Evolutionary conservation across 53 echinoderm and acorn worm species (phyloP).

Genomic region (Stichopus horrens): DNA sequence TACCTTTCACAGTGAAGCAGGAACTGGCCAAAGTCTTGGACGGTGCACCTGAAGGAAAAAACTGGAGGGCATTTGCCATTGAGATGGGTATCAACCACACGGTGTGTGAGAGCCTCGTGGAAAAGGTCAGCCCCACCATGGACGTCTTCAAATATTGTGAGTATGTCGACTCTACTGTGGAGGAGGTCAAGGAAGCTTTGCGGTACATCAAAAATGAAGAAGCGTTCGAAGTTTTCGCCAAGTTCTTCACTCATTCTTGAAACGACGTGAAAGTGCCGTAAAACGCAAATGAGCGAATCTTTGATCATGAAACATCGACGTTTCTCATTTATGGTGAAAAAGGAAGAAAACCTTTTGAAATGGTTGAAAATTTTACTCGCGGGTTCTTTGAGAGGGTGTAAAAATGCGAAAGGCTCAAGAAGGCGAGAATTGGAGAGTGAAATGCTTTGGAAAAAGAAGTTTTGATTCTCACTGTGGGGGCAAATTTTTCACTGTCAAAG

Average conservation of each 20-base stretch:
- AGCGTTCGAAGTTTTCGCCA: background rate
- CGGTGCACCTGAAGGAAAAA: slow-evolving; percentile 45
- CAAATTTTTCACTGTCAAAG: too few relatives aligned
- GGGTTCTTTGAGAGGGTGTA: too few relatives aligned
- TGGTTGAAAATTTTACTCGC: too few relatives aligned
- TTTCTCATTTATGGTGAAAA: too few relatives aligned
- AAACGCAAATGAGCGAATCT: too few relatives aligned
- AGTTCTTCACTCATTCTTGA: background rate
- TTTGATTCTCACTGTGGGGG: too few relatives aligned
- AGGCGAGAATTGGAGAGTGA: too few relatives aligned
- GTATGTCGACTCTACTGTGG: slow-evolving; percentile 47
- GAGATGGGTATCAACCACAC: slow-evolving; percentile 61
- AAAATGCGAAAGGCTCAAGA: too few relatives aligned
- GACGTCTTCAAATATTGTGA: slow-evolving; percentile 64
- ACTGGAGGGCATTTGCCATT: slow-evolving; percentile 75
- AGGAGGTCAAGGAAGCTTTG: slow-evolving; percentile 53
- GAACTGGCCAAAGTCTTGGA: slow-evolving; percentile 59
- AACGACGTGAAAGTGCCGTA: background rate
- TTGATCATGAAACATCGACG: too few relatives aligned
- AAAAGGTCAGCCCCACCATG: slow-evolving; percentile 62
- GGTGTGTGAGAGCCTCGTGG: slow-evolving; percentile 47
- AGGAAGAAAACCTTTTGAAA: too few relatives aligned
- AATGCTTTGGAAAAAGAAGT: too few relatives aligned
- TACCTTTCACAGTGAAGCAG: slow-evolving; percentile 58
- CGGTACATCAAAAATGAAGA: slow-evolving; percentile 52